A percentile compares a stretch with the other conserved stretches of the same genome.
Conservation (phyloP, 37 sponge, comb jelly and placozoan species). For the Hexactinellida sp. region DNA sequence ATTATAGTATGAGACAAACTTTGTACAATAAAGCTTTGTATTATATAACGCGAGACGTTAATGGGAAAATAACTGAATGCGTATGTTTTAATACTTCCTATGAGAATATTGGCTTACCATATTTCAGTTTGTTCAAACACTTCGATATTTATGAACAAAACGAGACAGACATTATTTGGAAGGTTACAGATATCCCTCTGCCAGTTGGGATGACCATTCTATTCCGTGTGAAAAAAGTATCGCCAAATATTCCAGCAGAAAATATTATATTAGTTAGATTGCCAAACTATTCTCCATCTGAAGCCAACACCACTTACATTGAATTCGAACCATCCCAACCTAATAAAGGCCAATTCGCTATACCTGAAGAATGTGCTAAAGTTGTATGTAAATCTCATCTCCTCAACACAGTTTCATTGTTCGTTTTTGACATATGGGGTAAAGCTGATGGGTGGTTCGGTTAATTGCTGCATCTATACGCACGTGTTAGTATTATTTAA, state of each 20-base stretch:
- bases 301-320: neutral
- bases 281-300: neutral
- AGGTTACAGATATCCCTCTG: neutral
- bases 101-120: neutral
- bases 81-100: neutral
- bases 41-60: neutral
- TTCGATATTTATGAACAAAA: neutral
- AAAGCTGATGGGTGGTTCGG: too few species aligned
- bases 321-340: neutral
- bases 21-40: neutral
- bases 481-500: too few species aligned
- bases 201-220: neutral
- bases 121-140: neutral
- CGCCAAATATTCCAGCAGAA: constrained; percentile 7
- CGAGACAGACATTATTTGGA: neutral
- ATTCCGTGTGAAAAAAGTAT: neutral
- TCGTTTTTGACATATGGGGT: too few species aligned
- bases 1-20: neutral
- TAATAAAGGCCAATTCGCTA: neutral
- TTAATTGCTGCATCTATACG: too few species aligned
- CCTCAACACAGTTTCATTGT: too few species aligned
- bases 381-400: neutral
- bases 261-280: neutral
- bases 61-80: neutral
- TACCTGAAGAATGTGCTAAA: neutral